Base-by-base conservation (phyloP, 2,113 vertebrate genomes). In the Edolisoma coerulescens region DNA sequence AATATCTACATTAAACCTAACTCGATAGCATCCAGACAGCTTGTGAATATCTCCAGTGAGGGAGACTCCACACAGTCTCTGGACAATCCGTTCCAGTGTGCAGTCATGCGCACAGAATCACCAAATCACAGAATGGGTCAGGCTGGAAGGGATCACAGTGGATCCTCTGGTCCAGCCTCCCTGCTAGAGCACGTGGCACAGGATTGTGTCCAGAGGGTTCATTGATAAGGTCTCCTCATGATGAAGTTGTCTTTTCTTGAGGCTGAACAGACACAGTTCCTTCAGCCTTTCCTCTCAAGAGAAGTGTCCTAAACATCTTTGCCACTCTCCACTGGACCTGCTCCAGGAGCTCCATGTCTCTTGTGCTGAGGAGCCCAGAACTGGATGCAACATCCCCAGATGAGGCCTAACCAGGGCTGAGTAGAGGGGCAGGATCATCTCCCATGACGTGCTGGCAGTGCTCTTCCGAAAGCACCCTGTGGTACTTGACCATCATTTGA, bases 111-210 rank as follows among this genome's bases (percentile, higher is more conserved):
- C 27, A 57, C 35, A 50, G 67, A 37, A 11, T 57, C 35, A 33
- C 56, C 0, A 0, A 44, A 44, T 45, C 42, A 35, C 54, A 30
- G n/a, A 6, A 32, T 5, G 13, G 35, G 20, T 56, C 50, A 37
- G 44, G 37, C 22, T 88, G 44, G 59, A 23, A 50, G 27, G 32
- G 26, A 50, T 4, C 35, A 24, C 50, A 57, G 15, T 6, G 57
- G 32, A 21, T 35, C 26, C 18, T 42, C 57, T 56, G 26, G 12
- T 50, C 42, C 35, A 42, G 13, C 10, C 3, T 11, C 14, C 16
- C 35, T 56, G 35, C 75, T 7, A 10, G 26, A 50, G 65, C 42
- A 49, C 30, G 13, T 10, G 17, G 35, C 30, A 64, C 7, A 49
- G 32, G 32, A 17, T 42, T 71, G 22, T 32, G 37, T 42, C 32